phyloP scores from a whole-genome alignment of 1,140 invertebrate species.

The Drosophila mayri region DNA sequence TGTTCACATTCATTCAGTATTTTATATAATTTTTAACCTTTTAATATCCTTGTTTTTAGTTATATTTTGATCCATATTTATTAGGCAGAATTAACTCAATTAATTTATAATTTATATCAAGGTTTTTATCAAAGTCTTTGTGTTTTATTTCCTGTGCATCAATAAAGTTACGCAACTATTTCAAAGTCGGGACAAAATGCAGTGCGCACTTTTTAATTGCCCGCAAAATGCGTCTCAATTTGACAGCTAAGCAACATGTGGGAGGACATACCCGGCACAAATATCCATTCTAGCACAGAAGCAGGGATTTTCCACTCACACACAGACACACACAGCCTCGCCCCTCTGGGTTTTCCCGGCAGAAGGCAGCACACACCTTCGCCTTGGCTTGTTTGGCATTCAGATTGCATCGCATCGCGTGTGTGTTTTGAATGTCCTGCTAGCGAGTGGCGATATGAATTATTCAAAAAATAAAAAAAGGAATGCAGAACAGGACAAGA shows the following conservation, averaged over 20 bases:
- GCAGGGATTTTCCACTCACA: constrained; percentile 24
- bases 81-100: too few species aligned
- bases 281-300: constrained; percentile 4
- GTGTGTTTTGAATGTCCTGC: constrained; percentile 84
- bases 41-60: not conserved
- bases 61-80: not conserved
- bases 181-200: constrained; percentile 36
- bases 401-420: constrained; percentile 82
- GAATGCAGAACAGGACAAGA: constrained; percentile 4
- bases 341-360: constrained; percentile 1
- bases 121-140: fast-evolving
- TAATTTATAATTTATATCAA: not conserved
- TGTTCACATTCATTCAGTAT: too few species aligned
- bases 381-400: constrained; percentile 76
- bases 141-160: constrained; percentile 16
- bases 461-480: constrained; percentile 73
- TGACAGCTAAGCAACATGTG: constrained; percentile 75
- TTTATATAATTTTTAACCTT: not conserved
- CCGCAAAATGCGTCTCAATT: constrained; percentile 60
- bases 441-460: constrained; percentile 76
- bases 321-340: constrained; percentile 7
- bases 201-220: constrained; percentile 66
- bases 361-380: constrained; percentile 43
- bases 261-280: constrained; percentile 9
- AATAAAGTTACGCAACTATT: constrained; percentile 72